These are phyloP conservation scores for Aporrectodea caliginosa DNA, from an alignment of 1,140 invertebrate genomes.

Conservation along the genomic window DNA sequence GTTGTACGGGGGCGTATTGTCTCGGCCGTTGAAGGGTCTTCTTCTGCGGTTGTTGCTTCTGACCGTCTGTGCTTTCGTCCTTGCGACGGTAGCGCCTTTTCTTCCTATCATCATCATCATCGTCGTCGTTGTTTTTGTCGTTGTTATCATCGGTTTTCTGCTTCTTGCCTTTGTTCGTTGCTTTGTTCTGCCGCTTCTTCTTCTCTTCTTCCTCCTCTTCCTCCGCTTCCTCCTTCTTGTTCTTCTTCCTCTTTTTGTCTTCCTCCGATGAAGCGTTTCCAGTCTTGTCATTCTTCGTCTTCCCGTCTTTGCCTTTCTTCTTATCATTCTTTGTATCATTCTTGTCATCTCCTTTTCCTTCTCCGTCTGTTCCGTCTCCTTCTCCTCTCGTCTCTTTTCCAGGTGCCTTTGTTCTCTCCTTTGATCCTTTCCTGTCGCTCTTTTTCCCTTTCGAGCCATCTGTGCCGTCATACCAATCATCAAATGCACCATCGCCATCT, in stretches of 20 bases:
- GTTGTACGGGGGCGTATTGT: slow-evolving; percentile 13
- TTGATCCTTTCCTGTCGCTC: neutral
- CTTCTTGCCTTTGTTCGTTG: neutral
- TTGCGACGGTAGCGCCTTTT: neutral
- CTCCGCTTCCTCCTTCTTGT: neutral
- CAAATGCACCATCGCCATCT: neutral
- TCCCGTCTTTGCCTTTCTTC: slow-evolving; percentile 5
- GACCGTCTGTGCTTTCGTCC: slow-evolving; percentile 5
- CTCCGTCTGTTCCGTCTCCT: slow-evolving; percentile 18
- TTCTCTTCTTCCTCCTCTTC: neutral
- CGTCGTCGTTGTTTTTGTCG: no score
- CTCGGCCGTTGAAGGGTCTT: slow-evolving; percentile 11
- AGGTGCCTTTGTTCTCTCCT: neutral
- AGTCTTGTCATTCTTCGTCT: slow-evolving; percentile 16
- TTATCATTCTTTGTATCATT: slow-evolving; percentile 13
- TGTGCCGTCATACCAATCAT: no score
- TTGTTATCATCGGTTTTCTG: no score
- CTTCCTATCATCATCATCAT: slow-evolving; percentile 2
- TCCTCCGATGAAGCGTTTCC: slow-evolving; percentile 6
- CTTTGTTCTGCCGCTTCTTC: slow-evolving; percentile 4
- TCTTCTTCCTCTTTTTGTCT: slow-evolving; percentile 11
- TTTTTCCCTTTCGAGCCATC: neutral
- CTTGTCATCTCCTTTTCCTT: neutral
- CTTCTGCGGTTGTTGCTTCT: slow-evolving; percentile 14
- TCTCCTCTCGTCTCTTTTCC: slow-evolving; percentile 22